These are phyloP conservation scores for Eupelmus urozonus DNA, from an alignment of 2,888 invertebrate species.

Conservation along the genomic window DNA sequence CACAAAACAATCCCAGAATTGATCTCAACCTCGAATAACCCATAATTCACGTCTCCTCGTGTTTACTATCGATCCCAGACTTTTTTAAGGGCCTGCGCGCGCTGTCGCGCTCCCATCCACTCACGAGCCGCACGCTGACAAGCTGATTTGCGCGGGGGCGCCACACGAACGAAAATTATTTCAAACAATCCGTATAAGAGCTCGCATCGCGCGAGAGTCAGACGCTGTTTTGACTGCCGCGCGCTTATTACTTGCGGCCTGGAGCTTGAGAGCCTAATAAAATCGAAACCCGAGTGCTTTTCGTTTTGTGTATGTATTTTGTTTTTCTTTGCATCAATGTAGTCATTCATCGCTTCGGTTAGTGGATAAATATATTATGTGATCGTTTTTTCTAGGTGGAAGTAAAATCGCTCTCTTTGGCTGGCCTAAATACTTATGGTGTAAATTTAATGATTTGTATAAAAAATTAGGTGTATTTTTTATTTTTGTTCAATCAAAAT, in stretches of 20 bases:
- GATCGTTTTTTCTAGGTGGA: no score
- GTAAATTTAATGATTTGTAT: no score
- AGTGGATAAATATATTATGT: no score
- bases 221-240: conserved; percentile 49
- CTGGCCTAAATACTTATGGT: no score
- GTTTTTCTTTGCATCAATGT: conserved; percentile 51
- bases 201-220: no score
- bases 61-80: conserved; percentile 2
- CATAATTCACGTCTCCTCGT: conserved; percentile 16
- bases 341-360: conserved; percentile 46
- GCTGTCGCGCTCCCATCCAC: no score
- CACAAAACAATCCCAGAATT: no score
- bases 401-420: no score
- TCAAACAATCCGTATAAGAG: conserved; percentile 29
- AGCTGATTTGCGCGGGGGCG: conserved; percentile 32
- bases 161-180: conserved; percentile 43
- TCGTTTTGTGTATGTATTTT: no score
- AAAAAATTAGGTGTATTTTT: no score
- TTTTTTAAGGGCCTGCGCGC: conserved; percentile 14
- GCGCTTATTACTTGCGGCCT: not conserved
- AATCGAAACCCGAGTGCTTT: conserved; percentile 47
- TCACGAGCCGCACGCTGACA: conserved; percentile 49
- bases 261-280: conserved; percentile 25
- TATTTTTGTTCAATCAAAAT: no score
- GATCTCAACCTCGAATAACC: not conserved